phyloP scores from a whole-genome alignment of 2,888 invertebrate genomes.

The Epicampocera succincta region DNA sequence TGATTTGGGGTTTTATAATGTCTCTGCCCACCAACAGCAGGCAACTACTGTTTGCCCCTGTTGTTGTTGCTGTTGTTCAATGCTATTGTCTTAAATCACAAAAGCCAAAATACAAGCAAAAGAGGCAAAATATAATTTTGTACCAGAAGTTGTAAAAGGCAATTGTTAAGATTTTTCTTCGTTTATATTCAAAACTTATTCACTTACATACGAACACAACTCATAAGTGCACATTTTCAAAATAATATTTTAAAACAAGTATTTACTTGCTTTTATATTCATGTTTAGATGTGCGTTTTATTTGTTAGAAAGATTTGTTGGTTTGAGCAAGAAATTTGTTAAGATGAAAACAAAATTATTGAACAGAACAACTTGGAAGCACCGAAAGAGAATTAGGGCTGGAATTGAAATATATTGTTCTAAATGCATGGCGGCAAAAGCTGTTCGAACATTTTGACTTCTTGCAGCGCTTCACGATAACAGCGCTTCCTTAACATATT shows the following conservation, averaged over 20 bases:
- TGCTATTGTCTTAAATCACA: slow-evolving; percentile 23
- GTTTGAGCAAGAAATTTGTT: slow-evolving; percentile 33
- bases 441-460: too few relatives aligned
- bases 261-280: too few relatives aligned
- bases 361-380: too few relatives aligned
- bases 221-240: background rate
- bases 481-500: too few relatives aligned
- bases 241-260: background rate
- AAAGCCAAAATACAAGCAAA: background rate
- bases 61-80: slow-evolving; percentile 5
- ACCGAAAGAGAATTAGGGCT: too few relatives aligned
- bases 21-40: slow-evolving; percentile 8
- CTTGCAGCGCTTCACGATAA: too few relatives aligned
- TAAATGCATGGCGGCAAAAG: too few relatives aligned
- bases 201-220: slow-evolving; percentile 43
- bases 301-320: slow-evolving; percentile 56
- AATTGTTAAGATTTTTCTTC: slow-evolving; percentile 58
- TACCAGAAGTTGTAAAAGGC: slow-evolving; percentile 62
- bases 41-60: background rate
- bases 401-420: too few relatives aligned
- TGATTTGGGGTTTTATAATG: slow-evolving; percentile 35
- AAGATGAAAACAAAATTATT: too few relatives aligned
- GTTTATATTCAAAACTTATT: slow-evolving; percentile 32
- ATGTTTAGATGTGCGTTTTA: slow-evolving; percentile 10
- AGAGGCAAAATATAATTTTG: slow-evolving; percentile 18